Evolutionary conservation across 1,140 invertebrate species (phyloP), one percentile per base, ranked within the genome.

Genomic region (Danaus melanippus): DNA sequence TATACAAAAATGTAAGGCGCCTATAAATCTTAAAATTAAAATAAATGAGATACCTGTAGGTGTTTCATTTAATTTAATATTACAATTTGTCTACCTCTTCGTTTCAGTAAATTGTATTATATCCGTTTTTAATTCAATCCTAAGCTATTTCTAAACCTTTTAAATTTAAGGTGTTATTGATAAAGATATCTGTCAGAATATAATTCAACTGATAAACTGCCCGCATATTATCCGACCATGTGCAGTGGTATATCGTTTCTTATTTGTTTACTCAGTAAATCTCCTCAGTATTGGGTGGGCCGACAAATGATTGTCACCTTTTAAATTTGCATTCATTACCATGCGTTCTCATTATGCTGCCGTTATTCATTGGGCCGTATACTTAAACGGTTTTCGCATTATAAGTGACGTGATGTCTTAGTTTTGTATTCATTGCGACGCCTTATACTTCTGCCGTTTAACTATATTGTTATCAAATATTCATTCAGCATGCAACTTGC

Each of bases 301-400:
- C 65, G 59, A 72, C 72, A 71, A 74, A 74, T 73, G 67, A 77
- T 82, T 82, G 79, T 81, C 82, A 82, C 82, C 74, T 82, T 79
- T 76, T 86, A 81, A 74, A 84, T 86, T 86, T 81, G 74, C 82
- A 86, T 86, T 58, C 64, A 80, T 84, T 84, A 78, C 57, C 70
- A 76, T 79, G 57, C 60, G 69, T 72, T 75, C 69, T 59, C 65
- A 71, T 64, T 67, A 67, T 53, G 49, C 58, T 57, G 51, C 60
- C 61, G 62, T 69, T 60, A 72, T 70, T 74, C 67, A 72, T 74
- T 71, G 67, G 53, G 50, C 69, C 68, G 74, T 66, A 68, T 74
- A 74, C 73, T 77, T 76, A 73, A 51, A 48, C 60, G 68, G 61
- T 76, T 74, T 72, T 32, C 21, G 69, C 79, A 79, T 78, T 70